phyloP scores from a whole-genome alignment of 2,797 vertebrate species.

The Schizothorax lantsangensis region DNA sequence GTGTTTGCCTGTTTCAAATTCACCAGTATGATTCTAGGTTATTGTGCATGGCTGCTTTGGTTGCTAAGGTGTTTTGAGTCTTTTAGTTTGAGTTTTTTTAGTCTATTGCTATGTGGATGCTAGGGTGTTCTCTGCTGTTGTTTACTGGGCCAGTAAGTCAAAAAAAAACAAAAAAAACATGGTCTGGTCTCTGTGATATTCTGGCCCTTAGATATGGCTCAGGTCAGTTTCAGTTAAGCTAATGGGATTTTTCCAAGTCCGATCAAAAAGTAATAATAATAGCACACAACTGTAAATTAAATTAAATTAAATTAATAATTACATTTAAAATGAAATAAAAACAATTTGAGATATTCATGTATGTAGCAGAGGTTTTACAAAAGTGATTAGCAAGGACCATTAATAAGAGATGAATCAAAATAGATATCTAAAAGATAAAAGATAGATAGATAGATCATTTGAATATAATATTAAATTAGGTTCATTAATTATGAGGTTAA shows the following conservation, averaged over 20 bases:
- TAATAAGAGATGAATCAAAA: no score
- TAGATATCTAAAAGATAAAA: no score
- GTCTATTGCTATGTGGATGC: not conserved
- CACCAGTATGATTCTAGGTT: not conserved
- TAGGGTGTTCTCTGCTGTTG: not conserved
- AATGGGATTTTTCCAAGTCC: not conserved
- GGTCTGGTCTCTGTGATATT: not conserved
- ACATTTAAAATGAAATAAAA: no score
- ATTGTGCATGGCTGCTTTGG: not conserved
- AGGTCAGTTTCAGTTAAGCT: not conserved
- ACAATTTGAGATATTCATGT: no score
- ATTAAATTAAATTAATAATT: no score
- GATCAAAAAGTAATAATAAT: not conserved
- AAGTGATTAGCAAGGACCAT: no score
- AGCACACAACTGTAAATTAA: not conserved
- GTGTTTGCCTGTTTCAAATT: not conserved
- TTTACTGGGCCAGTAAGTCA: not conserved
- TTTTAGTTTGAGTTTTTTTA: no score
- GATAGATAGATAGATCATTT: no score
- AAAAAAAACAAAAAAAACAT: not conserved
- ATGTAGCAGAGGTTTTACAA: no score
- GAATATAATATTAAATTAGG: no score
- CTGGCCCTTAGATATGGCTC: not conserved
- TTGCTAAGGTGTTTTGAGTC: not conserved
- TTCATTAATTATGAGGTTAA: no score